phyloP scores from a whole-genome alignment of 1,140 invertebrate species.

The Dreissena rostriformis region DNA sequence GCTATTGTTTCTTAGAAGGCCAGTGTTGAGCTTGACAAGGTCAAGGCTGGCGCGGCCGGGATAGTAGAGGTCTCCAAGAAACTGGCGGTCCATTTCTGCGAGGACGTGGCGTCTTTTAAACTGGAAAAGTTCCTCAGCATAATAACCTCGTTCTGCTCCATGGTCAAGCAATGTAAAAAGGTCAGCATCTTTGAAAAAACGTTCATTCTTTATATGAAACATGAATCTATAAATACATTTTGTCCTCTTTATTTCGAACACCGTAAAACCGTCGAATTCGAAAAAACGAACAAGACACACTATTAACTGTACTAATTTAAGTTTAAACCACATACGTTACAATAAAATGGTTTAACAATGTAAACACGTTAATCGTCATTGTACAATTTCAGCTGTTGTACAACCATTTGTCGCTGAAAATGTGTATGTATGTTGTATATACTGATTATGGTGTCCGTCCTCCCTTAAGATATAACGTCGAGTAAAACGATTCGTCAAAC shows the following conservation, averaged over 20 bases:
- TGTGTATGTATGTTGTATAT: too few relatives aligned
- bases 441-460: too few relatives aligned
- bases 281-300: neutral
- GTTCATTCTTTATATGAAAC: neutral
- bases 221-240: neutral
- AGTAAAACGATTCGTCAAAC: neutral
- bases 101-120: constrained; percentile 78
- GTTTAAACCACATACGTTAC: too few relatives aligned
- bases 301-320: neutral
- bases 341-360: too few relatives aligned
- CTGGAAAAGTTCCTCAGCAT: constrained; percentile 79
- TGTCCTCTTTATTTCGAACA: neutral
- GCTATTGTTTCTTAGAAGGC: neutral
- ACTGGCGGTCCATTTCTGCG: constrained; percentile 77
- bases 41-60: constrained; percentile 89
- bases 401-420: too few relatives aligned
- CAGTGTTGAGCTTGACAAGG: constrained; percentile 49
- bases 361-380: too few relatives aligned
- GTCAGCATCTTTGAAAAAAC: constrained; percentile 54
- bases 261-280: neutral
- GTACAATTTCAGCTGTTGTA: too few relatives aligned
- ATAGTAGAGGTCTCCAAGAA: constrained; percentile 85
- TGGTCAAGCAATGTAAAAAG: constrained; percentile 77
- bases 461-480: neutral
- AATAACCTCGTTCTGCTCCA: constrained; percentile 77